phyloP scores from a whole-genome alignment of 2,888 invertebrate genomes.

The Venusia cambrica region DNA sequence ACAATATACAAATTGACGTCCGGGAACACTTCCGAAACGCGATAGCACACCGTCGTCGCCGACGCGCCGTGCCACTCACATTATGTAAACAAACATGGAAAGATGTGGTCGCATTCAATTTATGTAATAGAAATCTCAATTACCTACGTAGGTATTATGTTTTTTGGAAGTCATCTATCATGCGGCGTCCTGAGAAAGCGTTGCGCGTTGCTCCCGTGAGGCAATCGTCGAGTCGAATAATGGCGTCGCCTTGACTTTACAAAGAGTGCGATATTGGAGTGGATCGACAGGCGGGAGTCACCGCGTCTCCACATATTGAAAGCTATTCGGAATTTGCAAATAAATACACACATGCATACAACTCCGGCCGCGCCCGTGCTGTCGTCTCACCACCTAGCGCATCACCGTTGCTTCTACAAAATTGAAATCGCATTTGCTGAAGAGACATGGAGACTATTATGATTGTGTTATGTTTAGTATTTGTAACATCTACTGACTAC shows the following conservation, averaged over 20 bases:
- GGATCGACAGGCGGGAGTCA: conserved; percentile 75
- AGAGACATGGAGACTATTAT: conserved; percentile 50
- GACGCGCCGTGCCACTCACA: conserved; percentile 72
- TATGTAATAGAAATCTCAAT: conserved; percentile 79
- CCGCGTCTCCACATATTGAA: conserved; percentile 77
- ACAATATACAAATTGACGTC: conserved; percentile 81
- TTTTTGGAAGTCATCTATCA: conserved; percentile 78
- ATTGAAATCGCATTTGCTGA: conserved; percentile 74
- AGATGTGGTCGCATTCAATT: conserved; percentile 70
- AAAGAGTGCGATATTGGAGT: conserved; percentile 73
- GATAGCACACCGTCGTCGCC: conserved; percentile 56
- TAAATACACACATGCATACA: conserved; percentile 72
- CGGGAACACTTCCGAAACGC: conserved; percentile 73
- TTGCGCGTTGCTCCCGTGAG: conserved; percentile 56
- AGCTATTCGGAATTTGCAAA: conserved; percentile 77
- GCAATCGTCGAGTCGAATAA: conserved; percentile 69
- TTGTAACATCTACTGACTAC: conserved; percentile 13
- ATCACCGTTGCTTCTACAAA: conserved; percentile 60
- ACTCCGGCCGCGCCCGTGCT: conserved; percentile 38
- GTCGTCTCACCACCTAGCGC: conserved; percentile 52
- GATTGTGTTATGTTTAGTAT: conserved; percentile 54
- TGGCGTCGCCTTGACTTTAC: conserved; percentile 68
- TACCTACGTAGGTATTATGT: conserved; percentile 76
- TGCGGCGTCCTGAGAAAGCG: conserved; percentile 56
- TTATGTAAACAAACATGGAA: conserved; percentile 76